Percentiles rank a stretch among this genome's conserved stretches.
Evolutionary conservation across 2,888 invertebrate genomes (phyloP).

Genomic region (Holacanthella duospinosa): DNA sequence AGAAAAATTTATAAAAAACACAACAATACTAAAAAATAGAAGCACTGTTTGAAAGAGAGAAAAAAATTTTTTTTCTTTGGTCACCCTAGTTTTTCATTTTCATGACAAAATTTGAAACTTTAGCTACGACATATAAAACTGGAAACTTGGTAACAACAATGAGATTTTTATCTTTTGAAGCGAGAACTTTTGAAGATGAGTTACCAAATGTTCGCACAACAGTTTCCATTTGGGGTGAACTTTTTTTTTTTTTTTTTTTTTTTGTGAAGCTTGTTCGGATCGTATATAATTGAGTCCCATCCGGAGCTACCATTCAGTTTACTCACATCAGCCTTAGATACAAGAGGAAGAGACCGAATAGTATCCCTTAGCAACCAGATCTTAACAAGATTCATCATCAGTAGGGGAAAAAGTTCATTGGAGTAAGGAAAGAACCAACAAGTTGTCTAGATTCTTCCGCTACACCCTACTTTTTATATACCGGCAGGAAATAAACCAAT

Average conservation of each 20-base stretch:
- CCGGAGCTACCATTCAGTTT: not conserved
- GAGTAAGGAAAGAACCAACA: not conserved
- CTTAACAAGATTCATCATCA: not conserved
- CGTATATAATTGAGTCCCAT: not conserved
- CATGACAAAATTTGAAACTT: no score
- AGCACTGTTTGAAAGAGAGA: no score
- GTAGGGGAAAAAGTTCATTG: not conserved
- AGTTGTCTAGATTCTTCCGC: not conserved
- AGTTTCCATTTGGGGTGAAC: not conserved
- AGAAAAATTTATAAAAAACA: no score
- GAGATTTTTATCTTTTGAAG: not conserved
- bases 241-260: not conserved
- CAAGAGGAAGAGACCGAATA: not conserved
- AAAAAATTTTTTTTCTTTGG: no score
- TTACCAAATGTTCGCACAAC: not conserved
- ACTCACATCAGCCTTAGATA: not conserved
- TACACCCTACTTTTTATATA: not conserved
- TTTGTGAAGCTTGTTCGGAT: not conserved
- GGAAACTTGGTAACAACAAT: not conserved
- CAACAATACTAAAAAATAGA: no score
- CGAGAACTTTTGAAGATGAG: not conserved
- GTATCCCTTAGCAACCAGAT: not conserved
- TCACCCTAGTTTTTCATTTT: no score
- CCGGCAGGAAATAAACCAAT: no score
- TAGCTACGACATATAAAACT: not conserved